Conservation (phyloP, 2,797 vertebrate genomes). For the Columba guinea region DNA sequence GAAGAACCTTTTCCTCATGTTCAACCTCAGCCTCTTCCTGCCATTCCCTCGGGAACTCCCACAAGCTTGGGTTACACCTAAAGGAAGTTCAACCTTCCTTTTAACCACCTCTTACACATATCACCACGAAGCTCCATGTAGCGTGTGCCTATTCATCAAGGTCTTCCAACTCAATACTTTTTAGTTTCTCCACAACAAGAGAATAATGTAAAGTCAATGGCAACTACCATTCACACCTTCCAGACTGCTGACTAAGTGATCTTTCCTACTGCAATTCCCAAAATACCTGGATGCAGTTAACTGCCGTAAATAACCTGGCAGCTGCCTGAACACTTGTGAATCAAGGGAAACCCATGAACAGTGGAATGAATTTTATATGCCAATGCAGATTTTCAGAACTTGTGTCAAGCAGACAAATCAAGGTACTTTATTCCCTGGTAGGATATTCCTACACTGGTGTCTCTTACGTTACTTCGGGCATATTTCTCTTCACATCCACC, state of each 20-base stretch:
- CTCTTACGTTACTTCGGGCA: neutral
- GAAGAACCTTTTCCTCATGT: too few species aligned
- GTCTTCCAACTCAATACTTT: neutral
- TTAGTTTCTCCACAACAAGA: neutral
- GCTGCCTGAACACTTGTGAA: neutral
- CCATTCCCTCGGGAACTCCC: too few species aligned
- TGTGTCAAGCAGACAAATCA: neutral
- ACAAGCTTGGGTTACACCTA: neutral
- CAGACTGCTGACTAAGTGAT: neutral
- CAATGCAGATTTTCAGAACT: rapidly evolving
- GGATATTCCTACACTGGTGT: neutral
- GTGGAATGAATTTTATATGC: neutral
- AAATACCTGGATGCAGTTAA: neutral
- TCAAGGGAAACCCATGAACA: neutral
- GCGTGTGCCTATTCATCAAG: neutral
- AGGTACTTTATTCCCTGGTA: rapidly evolving
- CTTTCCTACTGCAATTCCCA: neutral
- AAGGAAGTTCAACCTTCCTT: neutral
- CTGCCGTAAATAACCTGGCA: neutral
- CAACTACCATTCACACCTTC: neutral
- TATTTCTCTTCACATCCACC: neutral
- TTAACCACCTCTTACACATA: neutral
- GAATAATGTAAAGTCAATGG: neutral
- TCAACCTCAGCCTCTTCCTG: too few species aligned
- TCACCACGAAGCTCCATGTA: neutral